Conservation (phyloP, 2,888 invertebrate species). For the Ophioninae sp. region DNA sequence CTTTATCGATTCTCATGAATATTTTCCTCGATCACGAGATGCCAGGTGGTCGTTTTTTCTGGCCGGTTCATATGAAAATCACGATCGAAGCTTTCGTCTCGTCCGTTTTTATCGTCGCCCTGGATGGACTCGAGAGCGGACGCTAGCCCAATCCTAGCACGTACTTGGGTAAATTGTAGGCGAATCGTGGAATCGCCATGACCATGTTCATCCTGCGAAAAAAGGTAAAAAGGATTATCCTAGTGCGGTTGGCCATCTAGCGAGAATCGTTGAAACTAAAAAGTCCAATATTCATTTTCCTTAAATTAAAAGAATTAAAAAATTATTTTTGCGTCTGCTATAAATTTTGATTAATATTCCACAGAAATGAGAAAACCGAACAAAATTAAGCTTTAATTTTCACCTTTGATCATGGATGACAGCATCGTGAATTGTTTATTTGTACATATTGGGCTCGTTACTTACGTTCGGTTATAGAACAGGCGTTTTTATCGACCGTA, state of each 20-base stretch:
- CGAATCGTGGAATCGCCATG: constrained; percentile 92
- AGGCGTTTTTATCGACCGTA: constrained; percentile 57
- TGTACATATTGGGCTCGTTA: constrained; percentile 16
- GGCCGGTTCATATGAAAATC: constrained; percentile 57
- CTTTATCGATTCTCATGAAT: neutral
- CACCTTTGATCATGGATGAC: too few species aligned
- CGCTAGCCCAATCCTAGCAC: constrained; percentile 90
- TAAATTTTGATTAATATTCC: too few species aligned
- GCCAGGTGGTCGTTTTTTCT: constrained; percentile 30
- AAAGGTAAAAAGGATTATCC: neutral
- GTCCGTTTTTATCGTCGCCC: neutral
- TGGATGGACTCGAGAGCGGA: constrained; percentile 4
- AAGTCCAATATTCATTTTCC: neutral
- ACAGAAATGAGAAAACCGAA: too few species aligned
- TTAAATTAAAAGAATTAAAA: too few species aligned
- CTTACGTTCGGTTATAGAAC: constrained; percentile 49
- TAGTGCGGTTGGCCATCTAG: neutral
- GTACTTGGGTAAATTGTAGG: constrained; percentile 92
- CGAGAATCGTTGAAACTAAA: neutral
- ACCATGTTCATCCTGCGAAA: constrained; percentile 90
- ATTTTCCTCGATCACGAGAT: constrained; percentile 14
- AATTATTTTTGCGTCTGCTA: too few species aligned
- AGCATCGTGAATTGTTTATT: neutral
- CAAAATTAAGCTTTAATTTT: too few species aligned
- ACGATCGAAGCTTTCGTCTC: constrained; percentile 50